phyloP scores from a whole-genome alignment of 2,113 vertebrate species.

The Anguilla japonica region DNA sequence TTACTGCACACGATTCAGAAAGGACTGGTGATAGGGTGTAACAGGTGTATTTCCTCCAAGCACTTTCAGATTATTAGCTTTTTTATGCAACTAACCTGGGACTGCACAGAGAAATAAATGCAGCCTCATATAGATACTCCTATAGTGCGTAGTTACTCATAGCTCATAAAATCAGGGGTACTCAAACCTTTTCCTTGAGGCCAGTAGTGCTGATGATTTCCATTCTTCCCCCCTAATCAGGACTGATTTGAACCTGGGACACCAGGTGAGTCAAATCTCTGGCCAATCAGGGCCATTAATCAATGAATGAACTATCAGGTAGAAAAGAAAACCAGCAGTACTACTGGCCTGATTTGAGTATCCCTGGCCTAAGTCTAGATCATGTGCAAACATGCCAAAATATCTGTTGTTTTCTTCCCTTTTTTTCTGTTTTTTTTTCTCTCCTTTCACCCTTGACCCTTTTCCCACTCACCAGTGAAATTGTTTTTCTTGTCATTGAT shows the following conservation, averaged over 20 bases:
- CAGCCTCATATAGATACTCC: neutral
- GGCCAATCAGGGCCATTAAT: no score
- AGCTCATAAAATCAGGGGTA: neutral
- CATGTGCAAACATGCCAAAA: slow-evolving; percentile 15
- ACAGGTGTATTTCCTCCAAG: neutral
- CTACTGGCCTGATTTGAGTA: no score
- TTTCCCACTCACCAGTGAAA: slow-evolving; percentile 11
- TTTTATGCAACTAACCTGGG: neutral
- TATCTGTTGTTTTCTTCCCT: neutral
- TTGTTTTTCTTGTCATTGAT: slow-evolving; percentile 50
- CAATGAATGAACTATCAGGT: no score
- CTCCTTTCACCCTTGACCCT: neutral
- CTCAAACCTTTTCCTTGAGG: no score
- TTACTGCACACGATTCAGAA: slow-evolving; percentile 6
- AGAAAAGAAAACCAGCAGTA: no score
- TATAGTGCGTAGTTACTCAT: neutral
- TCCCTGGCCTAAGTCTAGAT: no score
- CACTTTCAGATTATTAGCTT: neutral
- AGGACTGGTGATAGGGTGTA: slow-evolving; percentile 20
- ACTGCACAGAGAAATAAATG: neutral
- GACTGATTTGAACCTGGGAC: no score
- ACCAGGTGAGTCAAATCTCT: no score
- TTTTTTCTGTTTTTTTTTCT: neutral
- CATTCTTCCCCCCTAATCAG: no score
- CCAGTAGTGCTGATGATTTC: no score